Percentiles rank a stretch among this genome's conserved stretches.
phyloP scores from a whole-genome alignment of 2,888 invertebrate species.

The Catotricha subobsoleta region DNA sequence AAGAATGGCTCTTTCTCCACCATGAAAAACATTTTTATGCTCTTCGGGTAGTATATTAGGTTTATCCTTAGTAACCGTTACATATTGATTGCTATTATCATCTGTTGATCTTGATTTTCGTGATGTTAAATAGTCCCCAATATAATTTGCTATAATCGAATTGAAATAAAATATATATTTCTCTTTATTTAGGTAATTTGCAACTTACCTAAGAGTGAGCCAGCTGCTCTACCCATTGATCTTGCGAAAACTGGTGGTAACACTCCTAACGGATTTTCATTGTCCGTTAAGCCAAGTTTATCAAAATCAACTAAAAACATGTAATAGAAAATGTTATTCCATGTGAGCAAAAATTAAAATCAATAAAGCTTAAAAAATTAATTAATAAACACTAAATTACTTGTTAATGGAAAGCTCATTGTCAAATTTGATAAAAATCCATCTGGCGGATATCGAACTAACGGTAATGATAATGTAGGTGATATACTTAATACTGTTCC shows the following conservation, averaged over 20 bases:
- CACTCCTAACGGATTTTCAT: constrained; percentile 70
- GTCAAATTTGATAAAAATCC: constrained; percentile 73
- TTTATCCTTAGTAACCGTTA: constrained; percentile 21
- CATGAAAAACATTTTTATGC: constrained; percentile 45
- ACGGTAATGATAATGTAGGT: constrained; percentile 63
- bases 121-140: constrained; percentile 48
- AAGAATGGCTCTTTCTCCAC: constrained; percentile 64
- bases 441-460: constrained; percentile 68
- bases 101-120: constrained; percentile 33
- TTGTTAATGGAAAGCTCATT: constrained; percentile 66
- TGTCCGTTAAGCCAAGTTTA: constrained; percentile 70
- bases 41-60: constrained; percentile 29
- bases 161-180: background rate
- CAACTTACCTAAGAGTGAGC: constrained; percentile 37
- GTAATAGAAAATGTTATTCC: too few relatives aligned
- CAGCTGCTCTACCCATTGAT: constrained; percentile 57
- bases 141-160: constrained; percentile 39
- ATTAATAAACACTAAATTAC: constrained; percentile 35
- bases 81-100: too few relatives aligned
- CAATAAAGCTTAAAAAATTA: background rate
- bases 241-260: constrained; percentile 57
- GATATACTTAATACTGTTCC: constrained; percentile 63
- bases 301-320: constrained; percentile 56
- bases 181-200: constrained; percentile 22
- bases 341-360: background rate